A percentile compares a stretch with the other conserved stretches of the same genome.
phyloP scores from a whole-genome alignment of 1,140 invertebrate species.

The Holotrichia oblita region DNA sequence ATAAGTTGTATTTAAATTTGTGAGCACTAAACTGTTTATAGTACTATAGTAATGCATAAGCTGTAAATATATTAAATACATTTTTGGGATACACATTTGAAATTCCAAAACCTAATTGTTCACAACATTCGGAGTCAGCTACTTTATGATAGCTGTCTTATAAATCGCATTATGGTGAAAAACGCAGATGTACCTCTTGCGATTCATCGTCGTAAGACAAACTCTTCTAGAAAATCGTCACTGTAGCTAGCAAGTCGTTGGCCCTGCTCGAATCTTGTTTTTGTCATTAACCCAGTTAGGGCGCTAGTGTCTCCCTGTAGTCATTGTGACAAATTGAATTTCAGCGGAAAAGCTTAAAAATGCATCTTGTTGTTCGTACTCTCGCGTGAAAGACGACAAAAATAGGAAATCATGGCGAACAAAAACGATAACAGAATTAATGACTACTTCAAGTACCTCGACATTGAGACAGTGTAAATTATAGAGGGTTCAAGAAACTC shows the following conservation, averaged over 20 bases:
- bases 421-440: slow-evolving; percentile 25
- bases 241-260: slow-evolving; percentile 18
- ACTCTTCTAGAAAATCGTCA: not conserved
- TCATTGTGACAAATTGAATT: slow-evolving; percentile 32
- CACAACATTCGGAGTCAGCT: too few species aligned
- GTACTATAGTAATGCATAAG: too few species aligned
- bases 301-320: not conserved
- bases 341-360: slow-evolving; percentile 35
- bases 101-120: too few species aligned
- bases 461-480: not conserved
- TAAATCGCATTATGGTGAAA: too few species aligned
- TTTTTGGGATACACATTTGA: too few species aligned
- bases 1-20: too few species aligned
- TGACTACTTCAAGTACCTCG: slow-evolving; percentile 8
- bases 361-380: slow-evolving; percentile 17
- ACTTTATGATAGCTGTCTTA: too few species aligned
- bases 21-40: too few species aligned
- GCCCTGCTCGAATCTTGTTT: slow-evolving; percentile 15
- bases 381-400: not conserved
- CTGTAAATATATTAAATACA: too few species aligned
- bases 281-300: slow-evolving; percentile 26
- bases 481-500: not conserved
- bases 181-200: too few species aligned
- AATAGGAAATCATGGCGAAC: not conserved
- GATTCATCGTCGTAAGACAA: not conserved